Evolutionary conservation across 2,888 invertebrate genomes (phyloP), one percentile per base, ranked within the genome.

Genomic region (Apomyelois bistriatella): DNA sequence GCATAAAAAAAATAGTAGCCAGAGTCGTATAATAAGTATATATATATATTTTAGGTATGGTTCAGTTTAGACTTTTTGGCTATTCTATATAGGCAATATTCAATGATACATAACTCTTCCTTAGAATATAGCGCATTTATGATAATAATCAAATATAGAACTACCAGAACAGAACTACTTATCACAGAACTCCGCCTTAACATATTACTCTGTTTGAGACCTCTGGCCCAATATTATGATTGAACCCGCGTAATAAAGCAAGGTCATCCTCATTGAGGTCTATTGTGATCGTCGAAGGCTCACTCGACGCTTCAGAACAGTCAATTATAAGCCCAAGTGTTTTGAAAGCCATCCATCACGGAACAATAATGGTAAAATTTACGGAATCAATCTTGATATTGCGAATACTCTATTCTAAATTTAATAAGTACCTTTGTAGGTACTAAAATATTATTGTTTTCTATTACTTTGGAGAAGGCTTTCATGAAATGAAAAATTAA

Each of bases 171-270:
- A n/a, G n/a, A 37, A 6, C 40, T 16, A 15, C 13, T 38, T 38
- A 13, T 40, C 10, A 10, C 1, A 12, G 32, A n/a, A n/a, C 43
- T 28, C 43, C 30, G 43, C 7, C 46, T 32, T 12, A 35, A 32
- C 10, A 8, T 46, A 12, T 46, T 46, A 9, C 10, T 10, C 9
- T 9, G 28, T 46, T 46, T 46, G 46, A 32, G 46, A 88, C 85
- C 86, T 86, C 82, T 85, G 74, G 58, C 74, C 76, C 78, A 78
- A 82, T 85, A 81, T 82, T 85, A 78, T 80, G 81, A 85, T 82
- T 81, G 79, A 80, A 81, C 71, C 71, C 72, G 75, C 72, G 72
- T 75, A 74, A 76, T 77, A 79, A 65, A 64, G 69, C 80, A 83
- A 87, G 86, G 87, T 75, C 79, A 72, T 56, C 60, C 59, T 71